Percentiles rank a stretch among this genome's conserved stretches.
Conservation (phyloP, 2,797 vertebrate genomes). For the Pantherophis alleghaniensis region DNA sequence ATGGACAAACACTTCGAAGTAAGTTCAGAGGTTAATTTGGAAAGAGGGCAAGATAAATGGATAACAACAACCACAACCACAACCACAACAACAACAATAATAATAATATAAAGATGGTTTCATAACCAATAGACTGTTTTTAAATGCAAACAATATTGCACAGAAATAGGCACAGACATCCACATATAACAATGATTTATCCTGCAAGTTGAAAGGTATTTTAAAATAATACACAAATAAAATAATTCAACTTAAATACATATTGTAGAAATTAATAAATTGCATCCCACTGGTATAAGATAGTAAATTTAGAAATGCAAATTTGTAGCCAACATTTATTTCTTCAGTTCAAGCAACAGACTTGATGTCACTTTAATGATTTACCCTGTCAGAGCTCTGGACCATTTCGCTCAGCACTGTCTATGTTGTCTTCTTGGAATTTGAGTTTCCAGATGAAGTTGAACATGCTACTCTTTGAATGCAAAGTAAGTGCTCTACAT, state of each 20-base stretch:
- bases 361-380: neutral
- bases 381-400: neutral
- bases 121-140: neutral
- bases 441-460: neutral
- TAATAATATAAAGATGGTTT: neutral
- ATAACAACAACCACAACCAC: no score
- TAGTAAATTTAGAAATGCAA: neutral
- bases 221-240: neutral
- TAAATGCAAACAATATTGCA: neutral
- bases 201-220: neutral
- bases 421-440: neutral
- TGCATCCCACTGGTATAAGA: neutral
- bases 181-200: neutral
- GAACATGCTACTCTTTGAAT: neutral
- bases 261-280: neutral
- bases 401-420: neutral
- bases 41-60: neutral
- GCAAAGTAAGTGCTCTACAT: neutral
- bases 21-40: neutral
- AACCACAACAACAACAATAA: neutral
- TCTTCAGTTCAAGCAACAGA: neutral
- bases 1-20: neutral
- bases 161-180: neutral
- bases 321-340: neutral
- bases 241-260: neutral